A percentile compares a stretch with the other conserved stretches of the same genome.
These are phyloP conservation scores for Aegotheles bennettii DNA, from an alignment of 2,113 vertebrate genomes.

Conservation along the genomic window DNA sequence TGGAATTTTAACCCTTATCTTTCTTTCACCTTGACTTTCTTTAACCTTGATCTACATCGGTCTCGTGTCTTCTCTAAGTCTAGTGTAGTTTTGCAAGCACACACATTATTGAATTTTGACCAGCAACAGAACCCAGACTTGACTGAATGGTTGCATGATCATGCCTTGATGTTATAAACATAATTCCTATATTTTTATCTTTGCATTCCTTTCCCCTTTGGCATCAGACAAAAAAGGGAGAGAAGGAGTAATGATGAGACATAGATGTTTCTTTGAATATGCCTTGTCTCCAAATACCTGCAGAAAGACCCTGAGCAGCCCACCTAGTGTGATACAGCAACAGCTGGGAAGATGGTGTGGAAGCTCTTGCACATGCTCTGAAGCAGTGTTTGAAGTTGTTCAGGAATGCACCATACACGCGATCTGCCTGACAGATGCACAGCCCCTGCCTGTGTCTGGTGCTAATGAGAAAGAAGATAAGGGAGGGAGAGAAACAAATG, in stretches of 20 bases:
- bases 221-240: background rate
- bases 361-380: background rate
- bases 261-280: background rate
- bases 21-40: background rate
- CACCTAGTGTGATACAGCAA: background rate
- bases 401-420: background rate
- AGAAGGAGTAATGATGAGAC: background rate
- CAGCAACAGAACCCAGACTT: background rate
- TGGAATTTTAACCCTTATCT: background rate
- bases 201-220: background rate
- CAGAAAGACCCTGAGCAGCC: background rate
- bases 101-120: background rate
- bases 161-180: background rate
- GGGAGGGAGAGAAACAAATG: background rate
- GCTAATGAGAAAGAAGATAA: accelerated
- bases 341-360: background rate
- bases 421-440: background rate
- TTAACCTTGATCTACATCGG: background rate
- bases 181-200: background rate
- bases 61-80: background rate
- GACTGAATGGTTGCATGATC: background rate
- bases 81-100: background rate
- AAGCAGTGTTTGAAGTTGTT: background rate
- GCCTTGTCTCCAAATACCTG: background rate
- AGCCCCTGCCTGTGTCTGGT: background rate